Conservation (phyloP, 2,888 invertebrate genomes). For the Morpho deidamia region DNA sequence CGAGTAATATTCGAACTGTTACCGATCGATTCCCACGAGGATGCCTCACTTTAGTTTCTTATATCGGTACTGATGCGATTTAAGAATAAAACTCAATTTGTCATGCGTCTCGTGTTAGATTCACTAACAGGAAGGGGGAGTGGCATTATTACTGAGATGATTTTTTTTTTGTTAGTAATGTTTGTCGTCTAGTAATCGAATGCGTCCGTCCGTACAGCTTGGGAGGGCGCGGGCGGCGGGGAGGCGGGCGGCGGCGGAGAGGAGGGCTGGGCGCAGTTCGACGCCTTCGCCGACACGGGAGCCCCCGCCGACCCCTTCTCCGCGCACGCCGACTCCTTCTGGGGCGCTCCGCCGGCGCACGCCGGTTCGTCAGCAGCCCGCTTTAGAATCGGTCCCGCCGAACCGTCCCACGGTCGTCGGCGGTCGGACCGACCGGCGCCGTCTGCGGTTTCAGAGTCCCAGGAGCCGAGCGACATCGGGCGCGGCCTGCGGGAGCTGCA, state of each 20-base stretch:
- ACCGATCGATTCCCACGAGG: too few species aligned
- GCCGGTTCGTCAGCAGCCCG: background rate
- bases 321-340: slow-evolving; percentile 10
- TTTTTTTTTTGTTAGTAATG: too few species aligned
- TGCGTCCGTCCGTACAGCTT: slow-evolving; percentile 34
- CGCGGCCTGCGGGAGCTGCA: slow-evolving; percentile 20
- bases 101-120: too few species aligned
- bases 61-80: too few species aligned
- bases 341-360: slow-evolving; percentile 1
- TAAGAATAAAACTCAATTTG: too few species aligned
- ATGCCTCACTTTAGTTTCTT: too few species aligned
- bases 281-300: slow-evolving; percentile 15
- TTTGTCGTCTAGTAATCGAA: background rate
- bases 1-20: background rate
- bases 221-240: slow-evolving; percentile 33
- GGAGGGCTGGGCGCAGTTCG: slow-evolving; percentile 57
- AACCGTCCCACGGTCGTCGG: too few species aligned
- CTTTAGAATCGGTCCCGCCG: too few species aligned
- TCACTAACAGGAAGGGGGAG: too few species aligned
- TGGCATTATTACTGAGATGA: too few species aligned
- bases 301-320: slow-evolving; percentile 27
- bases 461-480: slow-evolving; percentile 14
- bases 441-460: slow-evolving; percentile 2
- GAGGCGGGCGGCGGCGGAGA: slow-evolving; percentile 22
- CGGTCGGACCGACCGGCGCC: too few species aligned